Base-by-base conservation (phyloP, 2,888 invertebrate genomes). In the Chloroclysta siterata region DNA sequence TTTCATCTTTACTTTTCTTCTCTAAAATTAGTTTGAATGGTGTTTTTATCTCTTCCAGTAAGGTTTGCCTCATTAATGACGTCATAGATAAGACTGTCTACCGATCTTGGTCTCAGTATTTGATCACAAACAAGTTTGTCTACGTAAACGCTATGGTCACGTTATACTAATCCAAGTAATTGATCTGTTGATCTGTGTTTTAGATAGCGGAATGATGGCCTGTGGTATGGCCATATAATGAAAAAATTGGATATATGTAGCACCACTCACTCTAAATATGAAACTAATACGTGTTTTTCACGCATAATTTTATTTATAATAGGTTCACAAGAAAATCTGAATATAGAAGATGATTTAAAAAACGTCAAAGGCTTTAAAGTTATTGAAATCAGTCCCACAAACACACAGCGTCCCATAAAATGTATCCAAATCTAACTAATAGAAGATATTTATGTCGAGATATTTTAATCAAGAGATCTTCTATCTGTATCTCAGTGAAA, bases 1-100 rank as follows among this genome's bases (percentile, higher is more conserved):
- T 62, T 58, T 53, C 58, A 36, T 64, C 60, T 66, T 63, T 36
- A 51, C 51, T 15, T 36, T 58, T 56, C 64, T 63, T 17, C 61
- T 63, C 36, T 60, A 47, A 65, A 22, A 65, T 67, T 65, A 65
- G 52, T 53, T 54, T 61, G 33, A 29, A 42, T 13, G 33, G 39
- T 42, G 13, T 46, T 47, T 46, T 54, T 52, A 60, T 44, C 36
- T 33, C 17, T 57, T 14, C 52, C 17, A 46, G 15, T 41, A 41
- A 39, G 33, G 29, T 53, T 29, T 53, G 29, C 53, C 50, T 44
- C 44, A 56, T 46, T 52, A 44, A 53, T 57, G 57, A 57, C 57
- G 52, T 52, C 59, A 59, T 22, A 52, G 52, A 59, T 60, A 47
- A 52, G 33, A 44, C 52, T 46, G 57, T 57, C 41, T 28, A 50